Evolutionary conservation across 2,797 vertebrate genomes (phyloP), one percentile per base, ranked within the genome.

Genomic region (Smutsia gigantea): DNA sequence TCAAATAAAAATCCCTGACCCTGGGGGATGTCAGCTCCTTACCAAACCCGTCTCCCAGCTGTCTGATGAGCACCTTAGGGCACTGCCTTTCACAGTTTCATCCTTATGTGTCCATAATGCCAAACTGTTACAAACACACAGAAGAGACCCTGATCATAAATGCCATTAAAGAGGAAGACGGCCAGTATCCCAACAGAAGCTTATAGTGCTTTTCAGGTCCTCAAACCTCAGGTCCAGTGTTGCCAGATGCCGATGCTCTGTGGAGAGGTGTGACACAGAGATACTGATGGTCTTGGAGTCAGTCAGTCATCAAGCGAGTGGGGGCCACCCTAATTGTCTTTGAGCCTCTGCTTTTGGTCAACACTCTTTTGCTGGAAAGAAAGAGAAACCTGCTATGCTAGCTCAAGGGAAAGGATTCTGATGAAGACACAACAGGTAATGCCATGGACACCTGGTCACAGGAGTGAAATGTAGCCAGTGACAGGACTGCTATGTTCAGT

Each of bases 351-450:
- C 55, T 92, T 68, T 68, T n/a, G 8, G 49, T 81, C 75, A 77
- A 74, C 83, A 64, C 37, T 77, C 59, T 86, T 78, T 61, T 87
- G 25, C 69, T 64, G 49, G 18, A 46, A 79, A 83, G 34, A 83
- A 68, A 9, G 6, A 83, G 78, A 77, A 87, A 12, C 57, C 10
- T 14, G 1, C 21, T 51, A 39, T 31, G 39, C 14, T 66, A 71
- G 71, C 55, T 72, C 55, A 21, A 51, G 5, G 51, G 39, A 37
- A 81, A 81, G 66, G 64, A 42, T 93, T 39, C 39, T 59, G 46
- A 17, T 57, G 75, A 82, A 14, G 75, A 64, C 12, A 13, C 29
- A 13, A 21, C 0, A 42, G 37, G 63, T 46, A 64, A 31, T 17
- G 75, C 42, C n/a, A 21, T 39, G 39, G 37, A 6, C 14, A 27